Conservation (phyloP, 2,797 vertebrate genomes). For the Ataeniobius toweri region DNA sequence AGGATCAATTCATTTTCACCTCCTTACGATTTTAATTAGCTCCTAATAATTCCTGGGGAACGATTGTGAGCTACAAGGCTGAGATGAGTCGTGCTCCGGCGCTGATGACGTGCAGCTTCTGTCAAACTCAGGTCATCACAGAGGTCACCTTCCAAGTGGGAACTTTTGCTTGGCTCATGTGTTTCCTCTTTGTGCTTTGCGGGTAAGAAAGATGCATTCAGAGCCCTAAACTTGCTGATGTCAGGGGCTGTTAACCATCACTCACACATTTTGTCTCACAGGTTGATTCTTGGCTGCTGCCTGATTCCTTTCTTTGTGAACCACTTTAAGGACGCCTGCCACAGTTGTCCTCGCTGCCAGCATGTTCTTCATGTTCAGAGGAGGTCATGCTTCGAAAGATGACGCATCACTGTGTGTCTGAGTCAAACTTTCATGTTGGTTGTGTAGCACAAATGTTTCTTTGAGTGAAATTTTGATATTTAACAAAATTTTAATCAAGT, state of each 20-base stretch:
- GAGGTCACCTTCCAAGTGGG: slow-evolving; percentile 76
- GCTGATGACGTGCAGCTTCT: slow-evolving; percentile 75
- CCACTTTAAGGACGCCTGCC: slow-evolving; percentile 82
- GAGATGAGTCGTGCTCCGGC: slow-evolving; percentile 66
- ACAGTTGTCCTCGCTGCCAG: slow-evolving; percentile 82
- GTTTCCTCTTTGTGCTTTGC: slow-evolving; percentile 65
- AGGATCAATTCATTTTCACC: neutral
- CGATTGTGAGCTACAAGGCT: slow-evolving; percentile 52
- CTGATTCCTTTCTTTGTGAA: slow-evolving; percentile 79
- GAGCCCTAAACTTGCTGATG: neutral
- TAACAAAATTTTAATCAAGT: slow-evolving; percentile 21
- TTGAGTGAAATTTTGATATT: neutral
- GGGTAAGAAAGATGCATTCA: slow-evolving; percentile 67
- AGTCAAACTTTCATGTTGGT: neutral
- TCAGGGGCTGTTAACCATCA: neutral
- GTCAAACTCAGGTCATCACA: slow-evolving; percentile 79
- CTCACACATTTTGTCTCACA: slow-evolving; percentile 47
- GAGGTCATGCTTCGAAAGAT: slow-evolving; percentile 71
- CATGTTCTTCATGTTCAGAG: slow-evolving; percentile 79
- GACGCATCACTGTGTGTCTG: neutral
- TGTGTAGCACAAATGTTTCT: neutral
- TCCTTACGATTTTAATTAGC: neutral
- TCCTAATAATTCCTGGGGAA: neutral
- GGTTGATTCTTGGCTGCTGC: slow-evolving; percentile 86
- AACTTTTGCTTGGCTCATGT: slow-evolving; percentile 74